Conservation (phyloP, 2,113 vertebrate genomes). For the Drymodes brunneopygia region DNA sequence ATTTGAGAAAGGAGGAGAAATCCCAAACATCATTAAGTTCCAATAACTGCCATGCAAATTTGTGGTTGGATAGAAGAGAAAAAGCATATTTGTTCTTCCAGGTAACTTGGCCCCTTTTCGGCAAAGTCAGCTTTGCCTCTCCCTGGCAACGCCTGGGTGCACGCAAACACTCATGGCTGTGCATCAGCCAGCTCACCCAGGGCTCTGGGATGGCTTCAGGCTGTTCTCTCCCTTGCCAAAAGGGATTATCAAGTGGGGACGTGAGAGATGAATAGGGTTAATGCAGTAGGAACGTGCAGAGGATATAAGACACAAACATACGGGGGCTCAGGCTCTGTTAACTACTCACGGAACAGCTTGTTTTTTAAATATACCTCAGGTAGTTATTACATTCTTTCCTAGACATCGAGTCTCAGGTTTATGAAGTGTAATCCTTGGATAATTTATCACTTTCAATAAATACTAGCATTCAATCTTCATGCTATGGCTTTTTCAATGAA, state of each 20-base stretch:
- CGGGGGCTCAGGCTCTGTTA: not conserved
- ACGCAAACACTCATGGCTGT: accelerated
- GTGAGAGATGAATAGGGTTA: not conserved
- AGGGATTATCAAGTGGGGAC: not conserved
- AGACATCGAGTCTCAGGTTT: not conserved
- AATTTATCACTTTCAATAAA: constrained; percentile 47
- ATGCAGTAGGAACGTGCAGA: not conserved
- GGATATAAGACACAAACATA: not conserved
- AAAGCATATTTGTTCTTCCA: not conserved
- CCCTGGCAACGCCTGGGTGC: not conserved
- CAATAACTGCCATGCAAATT: not conserved
- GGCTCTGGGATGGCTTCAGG: not conserved
- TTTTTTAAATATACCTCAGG: not conserved
- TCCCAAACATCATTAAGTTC: not conserved
- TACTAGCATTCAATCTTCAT: not conserved
- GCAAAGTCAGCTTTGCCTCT: not conserved
- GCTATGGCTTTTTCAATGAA: not conserved
- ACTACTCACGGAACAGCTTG: not conserved
- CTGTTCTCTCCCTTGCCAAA: not conserved
- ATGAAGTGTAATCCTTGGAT: not conserved
- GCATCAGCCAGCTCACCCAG: not conserved
- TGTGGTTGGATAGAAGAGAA: not conserved
- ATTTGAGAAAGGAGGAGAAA: not conserved
- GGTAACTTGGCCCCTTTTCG: not conserved
- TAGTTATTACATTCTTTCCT: not conserved